These are phyloP conservation scores for Euglossa dilemma DNA, from an alignment of 1,140 invertebrate genomes.

Conservation along the genomic window DNA sequence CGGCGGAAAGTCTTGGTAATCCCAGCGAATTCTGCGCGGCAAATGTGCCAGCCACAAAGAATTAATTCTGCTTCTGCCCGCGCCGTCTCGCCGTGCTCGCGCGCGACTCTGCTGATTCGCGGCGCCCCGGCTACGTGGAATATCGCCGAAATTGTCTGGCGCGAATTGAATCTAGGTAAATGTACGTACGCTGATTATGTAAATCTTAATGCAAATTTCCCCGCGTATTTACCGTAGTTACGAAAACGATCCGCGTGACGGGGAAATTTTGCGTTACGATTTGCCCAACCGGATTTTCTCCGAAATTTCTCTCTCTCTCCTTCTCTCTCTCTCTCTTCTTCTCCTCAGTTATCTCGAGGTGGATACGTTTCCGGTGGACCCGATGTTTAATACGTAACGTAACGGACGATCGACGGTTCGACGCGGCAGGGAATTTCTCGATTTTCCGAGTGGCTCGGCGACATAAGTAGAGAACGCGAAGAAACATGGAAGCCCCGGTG, in stretches of 20 bases:
- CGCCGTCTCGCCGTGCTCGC: no score
- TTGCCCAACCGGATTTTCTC: not conserved
- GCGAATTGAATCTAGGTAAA: conserved; percentile 43
- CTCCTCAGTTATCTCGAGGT: no score
- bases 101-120: conserved; percentile 9
- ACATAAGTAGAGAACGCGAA: not conserved
- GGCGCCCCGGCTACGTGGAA: conserved; percentile 1
- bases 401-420: not conserved
- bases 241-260: conserved; percentile 38
- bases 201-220: conserved; percentile 48
- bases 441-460: not conserved
- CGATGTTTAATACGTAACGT: not conserved
- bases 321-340: not conserved
- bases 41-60: conserved; percentile 47
- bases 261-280: conserved; percentile 31
- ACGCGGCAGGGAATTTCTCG: not conserved
- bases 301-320: not conserved
- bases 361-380: no score
- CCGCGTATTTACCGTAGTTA: conserved; percentile 39
- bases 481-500: not conserved
- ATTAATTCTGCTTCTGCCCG: conserved; percentile 39
- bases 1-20: conserved; percentile 63
- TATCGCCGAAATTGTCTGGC: conserved; percentile 43
- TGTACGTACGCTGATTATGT: conserved; percentile 47
- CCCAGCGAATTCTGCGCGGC: conserved; percentile 46